phyloP scores from a whole-genome alignment of 2,113 vertebrate species.

The Polypterus senegalus region DNA sequence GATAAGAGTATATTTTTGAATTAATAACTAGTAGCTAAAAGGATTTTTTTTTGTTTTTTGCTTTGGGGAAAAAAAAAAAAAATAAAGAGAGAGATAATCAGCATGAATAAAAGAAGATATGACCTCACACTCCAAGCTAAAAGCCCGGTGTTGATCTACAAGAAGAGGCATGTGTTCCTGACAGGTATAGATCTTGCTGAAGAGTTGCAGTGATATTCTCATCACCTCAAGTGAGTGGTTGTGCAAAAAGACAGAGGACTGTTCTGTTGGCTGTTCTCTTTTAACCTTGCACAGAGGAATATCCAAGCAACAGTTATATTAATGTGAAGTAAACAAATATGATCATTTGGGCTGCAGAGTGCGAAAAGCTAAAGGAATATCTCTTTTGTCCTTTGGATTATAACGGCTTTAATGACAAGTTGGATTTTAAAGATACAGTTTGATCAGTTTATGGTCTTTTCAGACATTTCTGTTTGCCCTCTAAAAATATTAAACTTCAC shows the following conservation, averaged over 20 bases:
- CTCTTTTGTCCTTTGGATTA: too few species aligned
- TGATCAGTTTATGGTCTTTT: too few species aligned
- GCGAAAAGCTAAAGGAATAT: too few species aligned
- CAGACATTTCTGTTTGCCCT: too few species aligned
- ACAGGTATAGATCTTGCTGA: slow-evolving; percentile 6
- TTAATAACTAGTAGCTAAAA: slow-evolving; percentile 24
- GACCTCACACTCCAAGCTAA: not conserved
- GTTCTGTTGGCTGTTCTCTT: not conserved
- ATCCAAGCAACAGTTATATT: not conserved
- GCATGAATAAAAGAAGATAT: slow-evolving; percentile 10
- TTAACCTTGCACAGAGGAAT: slow-evolving; percentile 2
- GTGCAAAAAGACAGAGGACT: not conserved
- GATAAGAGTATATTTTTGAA: slow-evolving; percentile 33
- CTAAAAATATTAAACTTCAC: too few species aligned
- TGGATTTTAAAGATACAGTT: too few species aligned
- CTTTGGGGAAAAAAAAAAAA: not conserved
- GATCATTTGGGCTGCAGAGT: too few species aligned
- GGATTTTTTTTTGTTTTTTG: slow-evolving; percentile 14
- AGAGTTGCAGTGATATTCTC: not conserved
- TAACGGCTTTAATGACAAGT: too few species aligned
- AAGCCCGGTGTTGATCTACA: not conserved
- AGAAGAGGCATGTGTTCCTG: slow-evolving; percentile 18
- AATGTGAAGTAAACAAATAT: too few species aligned
- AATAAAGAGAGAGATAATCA: slow-evolving; percentile 3
- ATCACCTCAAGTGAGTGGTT: too few species aligned